Evolutionary conservation across 2,797 vertebrate genomes (phyloP), one percentile per base, ranked within the genome.

Genomic region (Siniperca undulata): DNA sequence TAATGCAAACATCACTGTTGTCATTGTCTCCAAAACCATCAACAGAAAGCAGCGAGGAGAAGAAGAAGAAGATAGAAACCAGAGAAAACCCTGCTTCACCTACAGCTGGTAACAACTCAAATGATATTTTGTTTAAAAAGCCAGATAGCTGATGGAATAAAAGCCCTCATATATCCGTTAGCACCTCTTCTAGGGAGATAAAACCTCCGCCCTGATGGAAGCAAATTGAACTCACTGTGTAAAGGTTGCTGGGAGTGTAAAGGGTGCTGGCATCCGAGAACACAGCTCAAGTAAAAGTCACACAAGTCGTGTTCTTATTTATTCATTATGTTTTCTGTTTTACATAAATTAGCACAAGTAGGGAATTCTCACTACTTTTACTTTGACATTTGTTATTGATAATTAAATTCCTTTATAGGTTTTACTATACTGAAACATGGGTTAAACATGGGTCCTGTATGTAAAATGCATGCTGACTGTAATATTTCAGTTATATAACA

Each of bases 401-500:
- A 36, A 4, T 61, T 27, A 22, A 30, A 7, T 61, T 53, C 7
- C 10, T 78, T 22, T 16, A 24, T 27, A 20, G 1, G 13, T 19
- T 12, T 61, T n/a, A 46, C 22, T 62, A 17, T 22, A 20, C 55
- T 67, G 14, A 44, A 34, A 30, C 34, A 48, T 16, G 6, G 1
- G 14, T 70, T 30, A 11, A 65, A 58, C 20, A 40, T 44, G 46
- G 2, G 19, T n/a, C 4, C 12, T 53, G 53, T 72, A 4, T 78
- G 27, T 14, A 52, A 64, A 71, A 81, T 40, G 46, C 22, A 81
- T 12, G 40, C 16, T 9, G 22, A 66, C 56, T 65, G 7, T 11
- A 61, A 16, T 24, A 24, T 72, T 36, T 70, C 8, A n/a, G 1
- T 34, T 48, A 20, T 30, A 5, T 11, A 66, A 53, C 40, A 71